These are phyloP conservation scores for Elephantulus edwardii DNA, from an alignment of 2,113 vertebrate species.

Conservation along the genomic window DNA sequence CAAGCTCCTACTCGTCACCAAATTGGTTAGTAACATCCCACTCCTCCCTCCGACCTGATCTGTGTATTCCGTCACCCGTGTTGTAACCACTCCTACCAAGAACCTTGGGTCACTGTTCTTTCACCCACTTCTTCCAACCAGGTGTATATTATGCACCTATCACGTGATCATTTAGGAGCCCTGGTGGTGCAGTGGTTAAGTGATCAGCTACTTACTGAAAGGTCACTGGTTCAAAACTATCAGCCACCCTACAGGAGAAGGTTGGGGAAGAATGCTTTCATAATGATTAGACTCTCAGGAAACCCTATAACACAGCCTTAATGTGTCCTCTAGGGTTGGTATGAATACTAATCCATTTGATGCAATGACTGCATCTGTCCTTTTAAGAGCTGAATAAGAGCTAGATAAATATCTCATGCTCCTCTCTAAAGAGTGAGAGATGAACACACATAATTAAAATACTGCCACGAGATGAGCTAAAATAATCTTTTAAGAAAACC, in stretches of 20 bases:
- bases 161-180: not conserved
- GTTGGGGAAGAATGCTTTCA: not conserved
- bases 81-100: not conserved
- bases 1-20: not conserved
- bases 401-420: not conserved
- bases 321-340: not conserved
- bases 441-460: not conserved
- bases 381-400: not conserved
- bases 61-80: not conserved
- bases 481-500: not conserved
- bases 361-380: not conserved
- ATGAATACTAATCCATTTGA: not conserved
- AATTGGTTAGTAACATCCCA: not conserved
- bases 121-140: not conserved
- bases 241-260: not conserved
- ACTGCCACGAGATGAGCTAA: not conserved
- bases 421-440: not conserved
- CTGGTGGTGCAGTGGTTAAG: not conserved
- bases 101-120: not conserved
- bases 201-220: not conserved
- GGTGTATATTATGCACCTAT: not conserved
- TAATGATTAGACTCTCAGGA: not conserved
- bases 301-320: not conserved
- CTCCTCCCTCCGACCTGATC: not conserved
- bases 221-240: not conserved